Evolutionary conservation across 2,113 vertebrate species (phyloP), one percentile per base, ranked within the genome.

Genomic region (Vanacampus margaritifer): DNA sequence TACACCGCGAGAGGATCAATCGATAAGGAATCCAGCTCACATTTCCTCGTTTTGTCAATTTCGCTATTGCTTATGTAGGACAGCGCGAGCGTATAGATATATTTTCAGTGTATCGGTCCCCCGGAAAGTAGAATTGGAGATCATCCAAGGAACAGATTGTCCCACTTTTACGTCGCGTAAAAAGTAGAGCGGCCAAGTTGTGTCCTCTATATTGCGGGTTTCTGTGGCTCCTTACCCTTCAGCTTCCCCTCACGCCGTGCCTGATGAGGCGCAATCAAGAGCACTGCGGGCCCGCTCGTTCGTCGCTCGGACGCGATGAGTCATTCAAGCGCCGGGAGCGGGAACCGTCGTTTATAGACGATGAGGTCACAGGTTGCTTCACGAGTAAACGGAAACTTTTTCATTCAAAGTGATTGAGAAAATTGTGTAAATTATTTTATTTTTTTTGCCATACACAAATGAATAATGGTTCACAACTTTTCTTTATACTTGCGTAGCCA

Each of bases 141-240:
- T 84, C 82, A 82, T 91, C 92, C 92, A 93, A 89, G 88, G 92
- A 93, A 93, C 92, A 93, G 90, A 89, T 91, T 91, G 92, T 89
- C 92, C 92, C 91, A 93, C 87, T 92, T 93, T 86, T 87, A 85
- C 74, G 84, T 84, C 85, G 86, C 84, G 88, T 74, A 32, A 32
- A 90, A 93, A 92, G 86, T 92, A 78, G 91, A 92, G 88, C 91
- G 85, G 88, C 88, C 89, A 90, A 88, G 79, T 89, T 80, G 78
- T 84, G 89, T 86, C 88, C 88, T 89, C 83, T 85, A 86, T 89
- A 78, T 79, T 63, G 48, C 78, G 74, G 76, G 75, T 77, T 80
- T 80, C 85, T 79, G 77, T 80, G 74, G 78, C 81, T 82, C 74
- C 78, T 81, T 77, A 71, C 73, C 82, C 77, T 79, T 75, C 83